Evolutionary conservation across 2,888 invertebrate species (phyloP), one percentile per base, ranked within the genome.

Genomic region (Frankliniella intonsa): DNA sequence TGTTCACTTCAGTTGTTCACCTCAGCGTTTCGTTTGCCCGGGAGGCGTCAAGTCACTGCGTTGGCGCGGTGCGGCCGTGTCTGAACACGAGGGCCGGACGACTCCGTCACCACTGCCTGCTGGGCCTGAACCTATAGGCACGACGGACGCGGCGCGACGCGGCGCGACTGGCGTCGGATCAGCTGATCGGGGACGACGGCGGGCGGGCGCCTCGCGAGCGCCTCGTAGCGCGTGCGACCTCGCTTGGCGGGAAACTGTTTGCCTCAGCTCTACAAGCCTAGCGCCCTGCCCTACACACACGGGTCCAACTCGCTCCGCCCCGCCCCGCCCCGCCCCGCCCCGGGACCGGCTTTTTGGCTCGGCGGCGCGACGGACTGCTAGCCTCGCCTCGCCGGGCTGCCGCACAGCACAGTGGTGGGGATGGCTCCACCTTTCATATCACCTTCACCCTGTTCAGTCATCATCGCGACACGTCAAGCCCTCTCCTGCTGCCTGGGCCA

Each of bases 221-320:
- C 3, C 62, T 27, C 19, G 25, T 19, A 27, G 65, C 50, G 81
- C 25, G 22, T 22, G 27, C 79, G 83, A 82, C 83, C 81, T 84
- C 83, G 82, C 83, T 80, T 83, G 83, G 83, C 82, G 84, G 82
- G 84, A 85, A 86, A 87, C 86, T 87, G 86, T 85, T 85, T 86
- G 86, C 86, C 86, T 84, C 85, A 85, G 83, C 84, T 85, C 85
- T 86, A 85, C 85, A 86, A 25, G 62, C 38, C 27, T 69, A 25
- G 80, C 82, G 25, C 80, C 22, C 80, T 25, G 69, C 12, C 22
- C 25, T 22, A 12, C 12, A n/a, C 69, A 76, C n/a, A 12, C 25
- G 22, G 25, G 22, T 12, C 69, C 25, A 22, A 10, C n/a, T 2
- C 19, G 65, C 69, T 22, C 69, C n/a, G 7, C 69, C 22, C 22